Evolutionary conservation across 2,797 vertebrate species (phyloP).

Genomic region (Salmo trutta): DNA sequence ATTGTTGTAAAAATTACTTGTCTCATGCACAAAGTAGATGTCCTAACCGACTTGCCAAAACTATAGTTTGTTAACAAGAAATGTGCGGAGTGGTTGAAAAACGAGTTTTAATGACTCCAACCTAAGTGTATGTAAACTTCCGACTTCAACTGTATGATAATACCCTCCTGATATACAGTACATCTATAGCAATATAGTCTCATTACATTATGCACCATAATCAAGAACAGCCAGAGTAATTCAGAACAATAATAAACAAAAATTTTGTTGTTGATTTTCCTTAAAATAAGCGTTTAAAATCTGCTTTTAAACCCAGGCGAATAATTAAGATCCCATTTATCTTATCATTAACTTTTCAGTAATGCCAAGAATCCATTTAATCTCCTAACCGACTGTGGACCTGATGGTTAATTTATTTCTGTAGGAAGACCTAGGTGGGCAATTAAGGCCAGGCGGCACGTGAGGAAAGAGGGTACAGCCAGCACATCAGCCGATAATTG

Average conservation of each 20-base stretch:
- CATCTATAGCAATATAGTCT: not conserved
- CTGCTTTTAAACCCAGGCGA: slow-evolving; percentile 19
- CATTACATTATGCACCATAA: not conserved
- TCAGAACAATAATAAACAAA: not conserved
- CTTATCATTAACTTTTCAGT: slow-evolving; percentile 53
- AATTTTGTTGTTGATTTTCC: not conserved
- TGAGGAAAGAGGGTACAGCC: slow-evolving; percentile 15
- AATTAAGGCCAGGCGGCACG: slow-evolving; percentile 31
- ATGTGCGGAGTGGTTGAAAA: no score
- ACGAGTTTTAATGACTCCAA: no score
- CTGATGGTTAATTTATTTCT: slow-evolving; percentile 58
- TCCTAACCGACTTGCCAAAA: no score
- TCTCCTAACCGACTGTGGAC: slow-evolving; percentile 49
- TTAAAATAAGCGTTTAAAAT: not conserved
- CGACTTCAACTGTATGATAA: no score
- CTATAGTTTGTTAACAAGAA: no score
- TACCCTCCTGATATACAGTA: not conserved
- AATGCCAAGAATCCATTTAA: slow-evolving; percentile 60
- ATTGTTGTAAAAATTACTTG: no score
- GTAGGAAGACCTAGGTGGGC: slow-evolving; percentile 37
- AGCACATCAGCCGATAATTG: slow-evolving; percentile 40
- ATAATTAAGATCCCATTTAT: slow-evolving; percentile 56
- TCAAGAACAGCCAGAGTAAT: not conserved
- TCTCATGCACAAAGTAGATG: no score
- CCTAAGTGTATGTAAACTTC: no score